Conservation (phyloP, 1,140 invertebrate species). For the Lycorma delicatula region DNA sequence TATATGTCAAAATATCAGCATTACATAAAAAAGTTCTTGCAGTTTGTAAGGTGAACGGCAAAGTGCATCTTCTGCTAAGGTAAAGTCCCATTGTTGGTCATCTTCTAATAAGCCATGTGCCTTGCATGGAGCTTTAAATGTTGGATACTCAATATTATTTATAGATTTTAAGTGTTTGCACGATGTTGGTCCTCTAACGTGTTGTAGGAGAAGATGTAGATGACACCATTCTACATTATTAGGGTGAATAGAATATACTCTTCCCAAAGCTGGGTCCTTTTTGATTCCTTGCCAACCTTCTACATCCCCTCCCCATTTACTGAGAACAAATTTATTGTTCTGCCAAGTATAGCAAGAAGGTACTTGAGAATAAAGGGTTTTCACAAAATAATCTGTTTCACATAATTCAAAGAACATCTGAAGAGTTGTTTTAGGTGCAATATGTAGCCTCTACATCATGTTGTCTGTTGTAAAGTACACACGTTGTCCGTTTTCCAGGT, state of each 20-base stretch:
- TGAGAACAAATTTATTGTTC: not conserved
- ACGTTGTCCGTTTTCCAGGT: slow-evolving; percentile 34
- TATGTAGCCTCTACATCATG: not conserved
- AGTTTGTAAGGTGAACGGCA: not conserved
- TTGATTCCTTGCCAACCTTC: not conserved
- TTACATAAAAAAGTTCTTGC: slow-evolving; percentile 1
- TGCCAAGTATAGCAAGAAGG: slow-evolving; percentile 21
- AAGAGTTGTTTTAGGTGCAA: slow-evolving; percentile 1
- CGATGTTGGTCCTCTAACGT: no score
- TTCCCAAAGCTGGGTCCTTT: not conserved
- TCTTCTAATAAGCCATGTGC: no score
- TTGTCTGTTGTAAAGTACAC: slow-evolving; percentile 27
- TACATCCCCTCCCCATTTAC: not conserved
- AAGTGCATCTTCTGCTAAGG: not conserved
- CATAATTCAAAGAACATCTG: slow-evolving; percentile 10
- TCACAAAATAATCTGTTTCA: slow-evolving; percentile 2
- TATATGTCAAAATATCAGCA: slow-evolving; percentile 11
- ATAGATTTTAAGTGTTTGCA: no score
- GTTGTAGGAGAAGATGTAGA: no score
- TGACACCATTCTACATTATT: no score
- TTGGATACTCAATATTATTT: no score
- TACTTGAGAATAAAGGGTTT: slow-evolving; percentile 19
- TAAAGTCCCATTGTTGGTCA: no score
- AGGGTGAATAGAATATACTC: no score
- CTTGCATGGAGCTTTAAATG: no score